Evolutionary conservation across 2,888 invertebrate genomes (phyloP).

Genomic region (Thymelicus sylvestris): DNA sequence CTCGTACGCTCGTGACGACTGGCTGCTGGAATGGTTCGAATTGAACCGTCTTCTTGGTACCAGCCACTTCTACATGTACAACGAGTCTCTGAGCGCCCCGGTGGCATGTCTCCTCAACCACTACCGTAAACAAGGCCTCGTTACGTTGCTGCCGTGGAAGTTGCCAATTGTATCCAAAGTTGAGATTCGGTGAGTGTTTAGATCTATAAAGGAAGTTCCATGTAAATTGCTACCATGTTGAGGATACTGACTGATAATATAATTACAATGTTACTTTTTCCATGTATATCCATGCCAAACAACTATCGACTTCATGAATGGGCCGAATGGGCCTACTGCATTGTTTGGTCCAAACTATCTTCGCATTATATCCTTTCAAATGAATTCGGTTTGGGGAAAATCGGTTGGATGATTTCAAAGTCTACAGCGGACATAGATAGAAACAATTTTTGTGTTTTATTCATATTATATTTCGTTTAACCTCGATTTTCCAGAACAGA

Average conservation of each 20-base stretch:
- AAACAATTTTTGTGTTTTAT: background rate
- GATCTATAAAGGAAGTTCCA: no score
- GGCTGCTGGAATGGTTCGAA: constrained; percentile 95
- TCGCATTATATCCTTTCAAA: no score
- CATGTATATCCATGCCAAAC: no score
- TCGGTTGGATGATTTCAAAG: no score
- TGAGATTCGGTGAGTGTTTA: constrained; percentile 86
- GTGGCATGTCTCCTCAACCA: constrained; percentile 91
- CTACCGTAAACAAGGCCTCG: constrained; percentile 87
- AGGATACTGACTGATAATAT: no score
- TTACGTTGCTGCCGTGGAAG: constrained; percentile 92
- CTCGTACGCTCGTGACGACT: constrained; percentile 92
- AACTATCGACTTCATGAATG: no score
- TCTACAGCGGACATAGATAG: no score
- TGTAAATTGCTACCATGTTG: no score
- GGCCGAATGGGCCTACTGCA: no score
- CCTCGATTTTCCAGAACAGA: constrained; percentile 88
- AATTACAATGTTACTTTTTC: no score
- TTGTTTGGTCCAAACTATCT: no score
- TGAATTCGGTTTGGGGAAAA: no score
- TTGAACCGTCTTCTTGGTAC: constrained; percentile 93
- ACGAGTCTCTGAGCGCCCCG: constrained; percentile 92
- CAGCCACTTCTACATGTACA: constrained; percentile 95
- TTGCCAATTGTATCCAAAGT: constrained; percentile 94
- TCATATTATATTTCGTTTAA: background rate